Evolutionary conservation across 1,140 invertebrate genomes (phyloP).

Genomic region (Brachionus sp.): DNA sequence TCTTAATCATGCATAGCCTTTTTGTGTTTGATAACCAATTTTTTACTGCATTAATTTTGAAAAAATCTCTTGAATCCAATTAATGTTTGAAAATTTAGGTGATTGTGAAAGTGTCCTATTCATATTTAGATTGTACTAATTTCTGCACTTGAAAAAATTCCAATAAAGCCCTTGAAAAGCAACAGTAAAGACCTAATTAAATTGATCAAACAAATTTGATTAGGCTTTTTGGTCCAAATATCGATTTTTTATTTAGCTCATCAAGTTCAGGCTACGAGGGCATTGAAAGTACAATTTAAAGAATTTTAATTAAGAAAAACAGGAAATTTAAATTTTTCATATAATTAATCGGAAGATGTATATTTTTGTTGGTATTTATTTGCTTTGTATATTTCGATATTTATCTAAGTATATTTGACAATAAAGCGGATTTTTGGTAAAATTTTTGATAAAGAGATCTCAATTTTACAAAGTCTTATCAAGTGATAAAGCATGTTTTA

Average conservation of each 20-base stretch:
- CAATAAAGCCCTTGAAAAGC: constrained; percentile 5
- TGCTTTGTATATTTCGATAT: neutral
- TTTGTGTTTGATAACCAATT: neutral
- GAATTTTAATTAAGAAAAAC: neutral
- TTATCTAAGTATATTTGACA: neutral
- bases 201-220: constrained; percentile 5
- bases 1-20: neutral
- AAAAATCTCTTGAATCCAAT: neutral
- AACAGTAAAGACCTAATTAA: neutral
- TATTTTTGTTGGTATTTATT: neutral
- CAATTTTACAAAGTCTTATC: neutral
- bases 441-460: neutral
- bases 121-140: neutral
- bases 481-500: neutral
- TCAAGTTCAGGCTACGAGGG: neutral
- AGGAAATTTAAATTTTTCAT: neutral
- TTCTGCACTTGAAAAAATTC: neutral
- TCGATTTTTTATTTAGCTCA: neutral
- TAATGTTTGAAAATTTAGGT: neutral
- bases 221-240: neutral
- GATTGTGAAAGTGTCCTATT: neutral
- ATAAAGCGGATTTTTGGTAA: neutral
- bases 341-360: neutral
- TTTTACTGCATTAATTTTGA: neutral
- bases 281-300: neutral